Evolutionary conservation across 1,140 invertebrate species (phyloP), one percentile per base, ranked within the genome.

Genomic region (Solen grandis): DNA sequence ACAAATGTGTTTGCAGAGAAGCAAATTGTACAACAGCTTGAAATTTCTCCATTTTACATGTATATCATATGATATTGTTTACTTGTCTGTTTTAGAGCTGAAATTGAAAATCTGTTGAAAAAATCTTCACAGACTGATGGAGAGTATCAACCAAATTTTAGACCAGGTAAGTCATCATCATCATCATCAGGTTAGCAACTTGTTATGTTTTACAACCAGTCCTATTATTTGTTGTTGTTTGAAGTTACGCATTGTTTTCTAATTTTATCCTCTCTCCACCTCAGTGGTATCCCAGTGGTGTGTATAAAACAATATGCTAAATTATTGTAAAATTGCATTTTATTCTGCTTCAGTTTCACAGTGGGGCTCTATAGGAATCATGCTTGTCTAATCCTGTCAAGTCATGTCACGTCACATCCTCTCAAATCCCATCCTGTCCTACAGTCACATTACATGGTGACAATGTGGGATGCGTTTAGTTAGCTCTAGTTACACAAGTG

Each of bases 101-200:
- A 89, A 27, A 59, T 90, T 41, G 83, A 88, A 78, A 63, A 75
- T 25, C 29, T 90, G 16, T 62, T 90, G 36, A 73, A 83, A 36
- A 88, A 89, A 57, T 88, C 88, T 36, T 50, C 68, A 22, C 54
- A 77, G 60, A 63, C 66, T 29, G 84, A 87, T 50, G 82, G 59
- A 31, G 87, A 90, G 63, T 90, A 90, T 68, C 86, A 85, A 68
- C 88, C 89, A 54, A 78, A 69, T 52, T 77, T 88, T 25, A 79
- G 78, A 77, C 86, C 88, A 84, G 87, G 89, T 90, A 79, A 57
- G 25, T 27, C 41, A 38, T 16, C 16, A 22, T 16, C 36, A 22
- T 33, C 19, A 41, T 10, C 1, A 2, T 10, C 33, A 36, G 2
- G 35, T 55, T 69, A 35, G 16, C 46, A 62, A 8, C 22, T 4